Base-by-base conservation (phyloP, 1,140 invertebrate species). In the Anadara kagoshimensis region DNA sequence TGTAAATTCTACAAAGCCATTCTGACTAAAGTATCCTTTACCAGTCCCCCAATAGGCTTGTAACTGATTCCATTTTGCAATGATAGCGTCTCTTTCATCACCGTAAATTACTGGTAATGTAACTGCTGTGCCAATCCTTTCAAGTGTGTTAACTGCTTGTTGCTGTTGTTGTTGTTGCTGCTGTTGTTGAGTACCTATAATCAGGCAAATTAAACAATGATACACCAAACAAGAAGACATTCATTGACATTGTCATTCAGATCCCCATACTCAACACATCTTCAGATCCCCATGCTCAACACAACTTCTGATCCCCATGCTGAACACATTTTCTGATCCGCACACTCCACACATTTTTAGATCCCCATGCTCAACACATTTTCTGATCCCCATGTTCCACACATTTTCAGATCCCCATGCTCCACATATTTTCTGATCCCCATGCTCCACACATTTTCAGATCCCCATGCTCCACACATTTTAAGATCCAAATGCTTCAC, bases 41-140 rank as follows among this genome's bases (percentile, higher is more conserved):
- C 95, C 95, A 66, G 92, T 92, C 2, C 97, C 97, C 96, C 97
- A 98, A 77, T 94, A 93, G 1, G 97, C 96, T 89, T 98, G 96
- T 51, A 99, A 89, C 69, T 97, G 93, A 86, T 98, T 99, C 94
- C 96, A 98, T 86, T 95, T 95, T 2, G 95, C 95, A 47, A 99
- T 91, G 43, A 96, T 94, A 72, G 93, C 93, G 86, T 98, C 97
- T 47, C 96, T 90, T 82, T 98, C 97, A 89, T 98, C 97, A 44
- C 95, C 95, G 89, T 95, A 98, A 24, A 98, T 92, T 61, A 93
- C 93, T 56, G 95, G 96, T 82, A 94, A 93, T 26, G 94, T 93
- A 14, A 97, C 93, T 0, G 95, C 73, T n/a, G 73, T 70, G n/a
- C 94, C 69, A 79, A 82, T 7, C 80, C 83, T 64, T 88, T 78